Base-by-base conservation (phyloP, 2,888 invertebrate genomes). In the Clusia tigrina region DNA sequence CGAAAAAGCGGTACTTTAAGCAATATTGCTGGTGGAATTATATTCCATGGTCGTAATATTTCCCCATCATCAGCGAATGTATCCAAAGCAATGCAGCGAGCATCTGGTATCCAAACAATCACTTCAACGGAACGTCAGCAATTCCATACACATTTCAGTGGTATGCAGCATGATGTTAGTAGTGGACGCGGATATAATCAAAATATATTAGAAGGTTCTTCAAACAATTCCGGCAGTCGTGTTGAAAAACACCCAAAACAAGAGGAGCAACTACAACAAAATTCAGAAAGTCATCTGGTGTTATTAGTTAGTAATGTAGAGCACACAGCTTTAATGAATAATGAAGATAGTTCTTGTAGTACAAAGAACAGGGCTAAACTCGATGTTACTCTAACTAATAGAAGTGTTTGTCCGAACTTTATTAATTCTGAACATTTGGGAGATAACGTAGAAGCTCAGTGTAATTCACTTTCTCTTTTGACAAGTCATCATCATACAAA, bases 1-100 rank as follows among this genome's bases (percentile, higher is more conserved):
- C 77, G 83, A 1, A 84, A 84, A 64, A 83, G 82, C 64, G 83
- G 82, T 38, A 84, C 83, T 6, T 68, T 81, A 9, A 81, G 77
- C 59, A 83, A 77, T 62, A 81, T 82, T 64, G 76, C 53, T 60
- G 66, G 53, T 25, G 54, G 32, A 52, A 58, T 48, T 46, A 68
- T 68, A 22, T 63, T 42, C 9, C 32, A 63, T 56, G 64, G 63
- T 1, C 62, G 64, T 10, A 65, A 63, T 64, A 18, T 68, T 58
- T 58, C 68, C 24, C 63, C 66, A 60, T 53, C 69, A 61, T 67
- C 71, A 46, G 62, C 66, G 58, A 58, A 66, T 23, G 62, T 64
- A 10, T 61, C 64, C 42, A 69, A 66, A 48, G 66, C 69, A 24
- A 61, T 69, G 23, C 72, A 72, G 59, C 69, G 72, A 26, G 62